Evolutionary conservation across 2,888 invertebrate genomes (phyloP), one percentile per base, ranked within the genome.

Genomic region (Yponomeuta cagnagella): DNA sequence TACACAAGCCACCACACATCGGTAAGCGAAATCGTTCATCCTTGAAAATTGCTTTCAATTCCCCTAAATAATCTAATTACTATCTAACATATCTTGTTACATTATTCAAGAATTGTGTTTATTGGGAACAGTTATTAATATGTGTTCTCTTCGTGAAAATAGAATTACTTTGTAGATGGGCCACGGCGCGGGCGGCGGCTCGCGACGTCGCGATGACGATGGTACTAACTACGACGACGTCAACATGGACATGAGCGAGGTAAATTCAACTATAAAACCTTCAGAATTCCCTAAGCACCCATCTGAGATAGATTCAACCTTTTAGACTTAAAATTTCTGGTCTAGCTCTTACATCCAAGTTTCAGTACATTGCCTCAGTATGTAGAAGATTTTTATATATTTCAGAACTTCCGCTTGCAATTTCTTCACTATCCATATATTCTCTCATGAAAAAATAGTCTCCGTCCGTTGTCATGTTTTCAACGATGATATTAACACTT

Each of bases 211-310:
- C 71, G 89, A 89, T 70, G 91, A 93, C 68, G 93, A 93, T 73
- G 95, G 95, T 81, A 94, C 93, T 73, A 96, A 96, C 86, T 96
- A 96, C 80, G 96, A 96, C 77, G 94, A 95, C 76, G 95, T 96
- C 74, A 95, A 95, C 83, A 96, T 96, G 96, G 96, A 96, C 78
- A 93, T 96, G 93, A 96, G 96, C 90, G 94, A 94, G 94, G 96
- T 94, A 93, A 87, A 75, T 89, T 37, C 37, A 58, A 58, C 12
- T 64, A 37, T 68, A 68, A n/a, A 68, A 69, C 69, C 58, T 69
- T 69, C 48, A 30, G 23, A 10, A 23, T 69, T 30, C 48, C 69
- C 43, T 69, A 69, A 52, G 52, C 43, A 63, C 31, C 31, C 63
- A 70, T 33, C 12, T 70, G 33, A 70, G 69, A 43, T 48, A 10